These are phyloP conservation scores for Alcedo atthis DNA, from an alignment of 2,797 vertebrate genomes.

Conservation along the genomic window DNA sequence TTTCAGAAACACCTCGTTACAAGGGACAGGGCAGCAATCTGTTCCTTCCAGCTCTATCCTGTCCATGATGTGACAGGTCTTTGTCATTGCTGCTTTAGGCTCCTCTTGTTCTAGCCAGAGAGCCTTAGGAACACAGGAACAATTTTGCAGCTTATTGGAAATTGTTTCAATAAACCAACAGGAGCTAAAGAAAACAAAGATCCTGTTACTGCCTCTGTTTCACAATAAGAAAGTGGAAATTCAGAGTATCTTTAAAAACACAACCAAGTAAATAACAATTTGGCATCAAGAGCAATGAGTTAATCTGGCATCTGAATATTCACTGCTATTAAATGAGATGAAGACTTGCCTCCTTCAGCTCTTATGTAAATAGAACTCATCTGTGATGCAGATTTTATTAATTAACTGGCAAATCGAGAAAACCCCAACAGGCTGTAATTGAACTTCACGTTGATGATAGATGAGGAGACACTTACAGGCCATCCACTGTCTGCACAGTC, in stretches of 20 bases:
- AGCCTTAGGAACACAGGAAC: not conserved
- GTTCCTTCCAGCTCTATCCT: not conserved
- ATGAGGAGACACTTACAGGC: slow-evolving; percentile 63
- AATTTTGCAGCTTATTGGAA: slow-evolving; percentile 12
- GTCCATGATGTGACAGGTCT: not conserved
- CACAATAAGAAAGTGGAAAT: not conserved
- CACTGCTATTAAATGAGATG: slow-evolving; percentile 48
- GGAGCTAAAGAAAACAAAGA: not conserved
- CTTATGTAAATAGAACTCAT: slow-evolving; percentile 75
- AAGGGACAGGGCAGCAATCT: not conserved
- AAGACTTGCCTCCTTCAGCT: slow-evolving; percentile 68
- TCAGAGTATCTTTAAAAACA: not conserved
- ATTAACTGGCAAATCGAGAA: slow-evolving; percentile 73
- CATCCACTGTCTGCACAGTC: slow-evolving; percentile 17
- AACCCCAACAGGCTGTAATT: slow-evolving; percentile 68
- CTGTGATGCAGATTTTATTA: slow-evolving; percentile 73
- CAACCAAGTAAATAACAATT: not conserved
- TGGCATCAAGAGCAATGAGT: slow-evolving; percentile 25
- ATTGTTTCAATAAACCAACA: not conserved
- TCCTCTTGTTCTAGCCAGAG: not conserved
- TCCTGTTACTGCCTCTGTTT: not conserved
- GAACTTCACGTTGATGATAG: slow-evolving; percentile 58
- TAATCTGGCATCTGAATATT: slow-evolving; percentile 63
- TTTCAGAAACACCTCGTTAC: not conserved
- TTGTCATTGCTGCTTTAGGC: not conserved